A percentile compares a stretch with the other conserved stretches of the same genome.
phyloP scores from a whole-genome alignment of 2,797 vertebrate genomes.

The Lacerta agilis region DNA sequence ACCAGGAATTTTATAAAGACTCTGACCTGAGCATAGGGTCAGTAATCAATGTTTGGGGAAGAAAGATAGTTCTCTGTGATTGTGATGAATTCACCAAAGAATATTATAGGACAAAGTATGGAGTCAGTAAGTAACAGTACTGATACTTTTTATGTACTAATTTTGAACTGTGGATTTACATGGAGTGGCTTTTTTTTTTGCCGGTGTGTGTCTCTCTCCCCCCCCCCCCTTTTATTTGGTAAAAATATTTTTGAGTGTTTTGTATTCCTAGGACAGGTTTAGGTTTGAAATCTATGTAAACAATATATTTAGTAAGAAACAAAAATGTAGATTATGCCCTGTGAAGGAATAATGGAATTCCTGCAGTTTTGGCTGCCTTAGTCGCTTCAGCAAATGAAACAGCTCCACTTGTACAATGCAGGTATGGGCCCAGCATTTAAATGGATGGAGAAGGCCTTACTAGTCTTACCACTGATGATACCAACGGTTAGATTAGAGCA shows the following conservation, averaged over 20 bases:
- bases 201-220: too few relatives aligned
- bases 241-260: slow-evolving; percentile 41
- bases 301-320: not conserved
- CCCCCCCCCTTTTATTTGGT: too few relatives aligned
- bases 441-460: not conserved
- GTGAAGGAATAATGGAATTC: not conserved
- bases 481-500: not conserved
- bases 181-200: slow-evolving; percentile 21
- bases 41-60: slow-evolving; percentile 90
- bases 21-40: slow-evolving; percentile 86
- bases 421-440: not conserved
- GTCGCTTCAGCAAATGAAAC: not conserved
- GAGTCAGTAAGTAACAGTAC: slow-evolving; percentile 82
- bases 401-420: not conserved
- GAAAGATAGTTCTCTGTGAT: slow-evolving; percentile 86
- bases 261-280: not conserved
- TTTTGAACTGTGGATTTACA: slow-evolving; percentile 45
- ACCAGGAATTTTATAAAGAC: slow-evolving; percentile 89
- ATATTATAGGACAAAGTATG: slow-evolving; percentile 89
- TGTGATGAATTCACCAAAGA: slow-evolving; percentile 93
- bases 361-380: not conserved
- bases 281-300: not conserved
- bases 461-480: not conserved
- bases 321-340: not conserved
- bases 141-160: slow-evolving; percentile 53